Evolutionary conservation across 2,888 invertebrate species (phyloP), one percentile per base, ranked within the genome.

Genomic region (Scaptomyza tumidula): DNA sequence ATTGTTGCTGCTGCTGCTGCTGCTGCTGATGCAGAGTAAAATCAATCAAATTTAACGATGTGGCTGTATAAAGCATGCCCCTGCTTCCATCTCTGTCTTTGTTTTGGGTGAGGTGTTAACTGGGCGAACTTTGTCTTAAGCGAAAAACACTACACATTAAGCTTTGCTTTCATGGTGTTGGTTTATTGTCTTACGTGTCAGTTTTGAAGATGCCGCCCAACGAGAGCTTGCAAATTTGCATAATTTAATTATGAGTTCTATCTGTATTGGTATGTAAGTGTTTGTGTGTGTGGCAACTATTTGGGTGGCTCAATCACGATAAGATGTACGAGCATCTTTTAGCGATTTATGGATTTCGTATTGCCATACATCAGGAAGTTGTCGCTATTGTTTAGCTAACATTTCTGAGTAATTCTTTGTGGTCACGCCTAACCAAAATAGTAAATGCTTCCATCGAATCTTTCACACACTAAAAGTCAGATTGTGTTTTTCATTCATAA

Each of bases 11-110:
- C 31, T 44, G 44, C 16, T n/a, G 41, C n/a, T 76, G 81, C 48
- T 50, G 35, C 13, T 27, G 55, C 31, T 44, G 44, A 13, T n/a
- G 41, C 73, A 66, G 57, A 69, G 70, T 64, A 53, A 85, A 88
- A 86, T 86, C 88, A 86, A 88, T 88, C 86, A 84, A 86, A 86
- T 64, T 86, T 88, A 84, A 88, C 71, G 82, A 86, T 69, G 77
- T 76, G 74, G 52, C 55, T 66, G 69, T n/a, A n/a, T 37, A 37
- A 35, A 35, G 65, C 67, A 69, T 50, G 65, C 48, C 60, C 39
- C 35, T 31, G 13, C 19, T 41, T 9, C 3, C n/a, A 3, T 9
- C 24, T 11, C 7, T 9, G 10, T 2, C 45, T 27, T 14, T 45
- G 13, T 35, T 29, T 55, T 33, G 10, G 31, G 9, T 41, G 45